Evolutionary conservation across 2,888 invertebrate genomes (phyloP).

Genomic region (Scaptomyza caliginosa): DNA sequence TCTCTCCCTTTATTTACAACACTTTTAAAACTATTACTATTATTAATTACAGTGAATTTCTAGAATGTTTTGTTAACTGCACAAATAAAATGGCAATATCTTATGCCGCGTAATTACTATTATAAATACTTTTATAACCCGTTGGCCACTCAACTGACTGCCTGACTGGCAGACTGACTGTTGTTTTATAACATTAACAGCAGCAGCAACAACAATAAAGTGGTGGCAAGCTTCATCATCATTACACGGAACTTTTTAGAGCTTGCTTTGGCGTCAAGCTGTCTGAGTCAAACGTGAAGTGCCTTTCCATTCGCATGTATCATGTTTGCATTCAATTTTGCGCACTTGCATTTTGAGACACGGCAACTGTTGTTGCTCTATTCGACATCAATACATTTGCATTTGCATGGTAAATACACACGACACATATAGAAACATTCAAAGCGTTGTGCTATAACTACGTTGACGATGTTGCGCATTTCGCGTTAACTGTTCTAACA

Average conservation of each 20-base stretch:
- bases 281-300: constrained; percentile 62
- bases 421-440: constrained; percentile 4
- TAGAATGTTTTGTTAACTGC: constrained; percentile 46
- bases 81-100: constrained; percentile 67
- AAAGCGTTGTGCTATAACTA: constrained; percentile 36
- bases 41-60: constrained; percentile 45
- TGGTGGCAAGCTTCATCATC: constrained; percentile 49
- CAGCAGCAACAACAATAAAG: constrained; percentile 22
- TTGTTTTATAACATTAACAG: constrained; percentile 34
- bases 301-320: constrained; percentile 64
- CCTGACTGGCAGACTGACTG: constrained; percentile 36
- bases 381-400: constrained; percentile 13
- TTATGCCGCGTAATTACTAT: constrained; percentile 67
- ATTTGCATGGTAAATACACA: constrained; percentile 9
- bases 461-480: constrained; percentile 32
- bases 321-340: constrained; percentile 60
- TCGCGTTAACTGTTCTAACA: constrained; percentile 17
- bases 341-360: constrained; percentile 47
- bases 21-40: constrained; percentile 18
- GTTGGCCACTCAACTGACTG: constrained; percentile 21
- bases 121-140: constrained; percentile 45
- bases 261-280: constrained; percentile 72
- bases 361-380: constrained; percentile 18
- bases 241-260: constrained; percentile 64
- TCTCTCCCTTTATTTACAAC: neutral